These are phyloP conservation scores for Excalfactoria chinensis DNA, from an alignment of 2,113 vertebrate genomes.

Conservation along the genomic window DNA sequence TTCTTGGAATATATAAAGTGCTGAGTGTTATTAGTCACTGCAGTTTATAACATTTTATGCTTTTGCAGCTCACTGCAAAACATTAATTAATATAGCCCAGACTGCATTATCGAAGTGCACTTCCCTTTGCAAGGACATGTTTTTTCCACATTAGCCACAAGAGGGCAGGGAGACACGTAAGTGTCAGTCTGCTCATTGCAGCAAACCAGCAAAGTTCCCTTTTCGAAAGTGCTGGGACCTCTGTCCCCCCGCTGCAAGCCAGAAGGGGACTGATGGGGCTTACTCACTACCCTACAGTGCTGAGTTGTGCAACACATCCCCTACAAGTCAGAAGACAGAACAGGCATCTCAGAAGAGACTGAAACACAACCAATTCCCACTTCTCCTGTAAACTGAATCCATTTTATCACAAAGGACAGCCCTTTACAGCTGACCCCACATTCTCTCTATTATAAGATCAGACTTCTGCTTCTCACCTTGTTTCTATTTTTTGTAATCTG, in stretches of 20 bases:
- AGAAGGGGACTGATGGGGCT: accelerated
- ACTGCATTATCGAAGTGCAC: neutral
- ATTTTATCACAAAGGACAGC: neutral
- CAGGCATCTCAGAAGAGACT: neutral
- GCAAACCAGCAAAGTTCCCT: neutral
- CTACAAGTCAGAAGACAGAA: neutral
- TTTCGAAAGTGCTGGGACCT: neutral
- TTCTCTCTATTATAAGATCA: neutral
- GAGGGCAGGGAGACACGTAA: neutral
- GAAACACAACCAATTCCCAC: neutral
- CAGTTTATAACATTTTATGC: neutral
- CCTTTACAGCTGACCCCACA: neutral
- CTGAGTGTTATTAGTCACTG: neutral
- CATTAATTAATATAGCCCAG: neutral
- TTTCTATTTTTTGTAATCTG: neutral
- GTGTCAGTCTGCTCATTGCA: neutral
- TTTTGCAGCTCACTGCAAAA: neutral
- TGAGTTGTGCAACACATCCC: neutral
- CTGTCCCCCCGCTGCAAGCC: neutral
- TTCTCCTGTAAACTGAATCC: neutral
- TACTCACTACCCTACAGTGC: neutral
- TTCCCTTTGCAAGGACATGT: neutral
- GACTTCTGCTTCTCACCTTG: neutral
- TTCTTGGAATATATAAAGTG: conserved; percentile 5
- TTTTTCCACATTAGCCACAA: conserved; percentile 41